Conservation (phyloP, 2,797 vertebrate genomes). For the Enteromius paludinosus region DNA sequence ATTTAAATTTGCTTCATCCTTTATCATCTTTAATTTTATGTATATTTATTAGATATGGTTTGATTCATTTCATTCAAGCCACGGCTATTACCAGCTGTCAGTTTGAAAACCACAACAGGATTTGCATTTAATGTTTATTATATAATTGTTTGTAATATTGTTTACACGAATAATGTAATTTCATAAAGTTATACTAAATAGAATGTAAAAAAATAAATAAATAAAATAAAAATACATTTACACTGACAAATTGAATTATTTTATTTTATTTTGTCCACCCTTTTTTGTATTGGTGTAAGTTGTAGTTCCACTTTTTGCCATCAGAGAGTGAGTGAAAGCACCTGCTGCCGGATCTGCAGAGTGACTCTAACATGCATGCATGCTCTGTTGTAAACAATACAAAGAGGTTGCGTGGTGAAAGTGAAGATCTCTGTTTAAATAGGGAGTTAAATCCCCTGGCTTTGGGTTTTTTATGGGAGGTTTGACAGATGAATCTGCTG, state of each 20-base stretch:
- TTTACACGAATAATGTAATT: background rate
- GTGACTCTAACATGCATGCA: background rate
- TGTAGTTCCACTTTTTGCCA: background rate
- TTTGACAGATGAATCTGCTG: constrained; percentile 49
- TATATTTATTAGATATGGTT: background rate
- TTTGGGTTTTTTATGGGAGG: constrained; percentile 31
- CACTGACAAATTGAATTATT: no score
- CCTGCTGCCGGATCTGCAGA: background rate
- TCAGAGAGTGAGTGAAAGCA: background rate
- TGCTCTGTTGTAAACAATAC: constrained; percentile 23
- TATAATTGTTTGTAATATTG: background rate
- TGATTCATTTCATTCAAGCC: background rate
- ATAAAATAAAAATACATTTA: background rate
- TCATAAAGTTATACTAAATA: background rate
- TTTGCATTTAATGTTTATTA: background rate
- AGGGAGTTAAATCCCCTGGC: constrained; percentile 37
- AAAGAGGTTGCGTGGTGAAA: constrained; percentile 7
- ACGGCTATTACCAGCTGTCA: background rate
- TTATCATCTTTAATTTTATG: background rate
- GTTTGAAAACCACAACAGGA: background rate
- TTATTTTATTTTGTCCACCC: accelerated
- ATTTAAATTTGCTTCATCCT: background rate
- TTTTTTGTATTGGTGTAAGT: background rate
- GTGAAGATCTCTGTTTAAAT: constrained; percentile 40
- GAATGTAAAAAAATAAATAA: background rate